Base-by-base conservation (phyloP, 2,113 vertebrate genomes). In the Poeciliopsis retropinna region DNA sequence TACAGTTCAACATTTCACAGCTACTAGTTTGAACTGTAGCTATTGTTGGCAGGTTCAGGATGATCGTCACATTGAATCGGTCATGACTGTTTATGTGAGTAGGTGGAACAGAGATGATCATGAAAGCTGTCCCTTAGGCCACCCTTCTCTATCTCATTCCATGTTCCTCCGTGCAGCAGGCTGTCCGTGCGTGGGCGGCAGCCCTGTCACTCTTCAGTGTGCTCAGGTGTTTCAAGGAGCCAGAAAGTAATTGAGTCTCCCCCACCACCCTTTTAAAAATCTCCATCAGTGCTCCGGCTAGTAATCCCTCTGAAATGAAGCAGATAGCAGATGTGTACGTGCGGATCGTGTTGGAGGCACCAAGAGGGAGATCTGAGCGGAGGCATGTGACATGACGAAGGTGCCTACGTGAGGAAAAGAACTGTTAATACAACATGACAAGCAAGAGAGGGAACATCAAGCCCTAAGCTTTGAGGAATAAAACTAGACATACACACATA, bases 141-240 rank as follows among this genome's bases (percentile, higher is more conserved):
- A 54, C 47, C 28, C 62, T 71, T 13, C 28, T 32, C 31, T 64
- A 3, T 66, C 71, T 62, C 32, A 31, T 66, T 85, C 47, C 60
- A 44, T 71, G 39, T 71, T 32, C 28, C 70, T 67, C 63, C 80
- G 64, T 75, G 72, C 74, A 77, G 2, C 44, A 64, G 68, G 63
- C 78, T 60, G 87, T 87, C 78, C 67, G 39, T 51, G 69, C 70
- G 87, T 87, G 85, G 82, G 81, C 81, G 85, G 85, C 8, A 12
- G 67, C 29, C 75, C 78, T 71, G 73, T 82, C 81, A 82, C 72
- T 79, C 85, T 82, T 76, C 69, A 82, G 66, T 78, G 88, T 88
- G 80, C 90, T 91, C 88, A 91, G 93, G 91, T 93, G 93, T 86
- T 87, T 91, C 77, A 78, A 81, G 83, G 76, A 90, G 86, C 72